Conservation (phyloP, 2,888 invertebrate species). For the Rhopalosiphum nymphaeae region DNA sequence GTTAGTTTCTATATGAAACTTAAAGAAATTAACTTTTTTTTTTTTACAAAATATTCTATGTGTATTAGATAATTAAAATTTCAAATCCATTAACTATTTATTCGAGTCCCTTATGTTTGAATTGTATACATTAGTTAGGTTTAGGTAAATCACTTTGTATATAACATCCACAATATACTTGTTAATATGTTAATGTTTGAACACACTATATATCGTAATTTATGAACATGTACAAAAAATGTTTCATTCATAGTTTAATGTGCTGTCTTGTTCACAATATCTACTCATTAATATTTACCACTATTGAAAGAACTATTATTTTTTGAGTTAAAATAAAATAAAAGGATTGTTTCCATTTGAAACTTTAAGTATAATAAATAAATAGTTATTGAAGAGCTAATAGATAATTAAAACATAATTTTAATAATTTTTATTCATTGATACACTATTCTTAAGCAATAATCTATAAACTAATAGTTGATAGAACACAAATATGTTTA, state of each 20-base stretch:
- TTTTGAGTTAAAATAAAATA: too few relatives aligned
- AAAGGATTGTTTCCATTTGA: background rate
- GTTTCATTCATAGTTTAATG: background rate
- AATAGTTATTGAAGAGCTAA: too few relatives aligned
- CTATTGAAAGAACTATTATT: background rate
- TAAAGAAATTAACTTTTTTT: background rate
- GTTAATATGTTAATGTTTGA: background rate
- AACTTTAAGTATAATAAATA: background rate
- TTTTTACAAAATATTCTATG: background rate
- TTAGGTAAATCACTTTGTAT: background rate
- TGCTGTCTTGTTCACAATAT: background rate
- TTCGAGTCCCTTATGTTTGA: background rate
- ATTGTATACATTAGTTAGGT: background rate
- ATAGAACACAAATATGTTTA: too few relatives aligned
- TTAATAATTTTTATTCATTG: too few relatives aligned
- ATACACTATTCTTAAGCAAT: too few relatives aligned
- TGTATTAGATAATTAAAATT: background rate
- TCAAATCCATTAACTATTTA: background rate
- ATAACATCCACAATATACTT: background rate
- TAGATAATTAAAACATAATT: too few relatives aligned
- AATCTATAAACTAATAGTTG: too few relatives aligned
- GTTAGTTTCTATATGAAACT: too few relatives aligned
- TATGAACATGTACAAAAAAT: background rate
- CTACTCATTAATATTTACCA: background rate
- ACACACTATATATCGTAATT: background rate